Percentiles rank a stretch among this genome's conserved stretches.
These are phyloP conservation scores for Macrotus californicus DNA, from an alignment of 2,113 vertebrate genomes.

Conservation along the genomic window DNA sequence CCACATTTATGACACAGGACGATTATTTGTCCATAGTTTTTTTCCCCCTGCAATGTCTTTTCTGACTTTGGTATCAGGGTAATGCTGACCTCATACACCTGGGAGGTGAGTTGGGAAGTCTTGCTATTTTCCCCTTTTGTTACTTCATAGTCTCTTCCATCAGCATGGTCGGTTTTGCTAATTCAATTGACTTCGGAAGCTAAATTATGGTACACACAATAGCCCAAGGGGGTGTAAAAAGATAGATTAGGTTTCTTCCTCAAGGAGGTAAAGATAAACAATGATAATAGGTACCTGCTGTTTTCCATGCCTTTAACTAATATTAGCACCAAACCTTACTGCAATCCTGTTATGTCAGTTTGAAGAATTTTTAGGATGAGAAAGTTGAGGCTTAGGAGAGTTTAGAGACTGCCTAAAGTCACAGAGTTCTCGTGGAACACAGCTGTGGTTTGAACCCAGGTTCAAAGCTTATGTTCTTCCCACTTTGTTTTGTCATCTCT, in stretches of 20 bases:
- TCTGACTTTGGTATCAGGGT: not conserved
- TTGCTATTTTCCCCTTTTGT: not conserved
- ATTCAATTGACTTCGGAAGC: not conserved
- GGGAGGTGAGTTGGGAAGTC: not conserved
- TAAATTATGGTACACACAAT: not conserved
- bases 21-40: not conserved
- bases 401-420: not conserved
- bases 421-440: not conserved
- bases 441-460: not conserved
- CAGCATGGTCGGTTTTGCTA: not conserved
- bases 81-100: not conserved
- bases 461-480: not conserved
- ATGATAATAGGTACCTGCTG: not conserved
- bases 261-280: not conserved
- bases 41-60: not conserved
- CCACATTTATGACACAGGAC: not conserved
- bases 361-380: not conserved
- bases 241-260: not conserved
- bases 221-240: not conserved
- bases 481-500: not conserved
- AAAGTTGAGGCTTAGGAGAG: not conserved
- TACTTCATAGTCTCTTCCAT: not conserved
- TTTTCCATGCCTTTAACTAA: not conserved
- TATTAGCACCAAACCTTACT: not conserved
- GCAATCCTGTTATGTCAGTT: not conserved